Evolutionary conservation across 2,888 invertebrate genomes (phyloP).

Genomic region (Campoletis raptor): DNA sequence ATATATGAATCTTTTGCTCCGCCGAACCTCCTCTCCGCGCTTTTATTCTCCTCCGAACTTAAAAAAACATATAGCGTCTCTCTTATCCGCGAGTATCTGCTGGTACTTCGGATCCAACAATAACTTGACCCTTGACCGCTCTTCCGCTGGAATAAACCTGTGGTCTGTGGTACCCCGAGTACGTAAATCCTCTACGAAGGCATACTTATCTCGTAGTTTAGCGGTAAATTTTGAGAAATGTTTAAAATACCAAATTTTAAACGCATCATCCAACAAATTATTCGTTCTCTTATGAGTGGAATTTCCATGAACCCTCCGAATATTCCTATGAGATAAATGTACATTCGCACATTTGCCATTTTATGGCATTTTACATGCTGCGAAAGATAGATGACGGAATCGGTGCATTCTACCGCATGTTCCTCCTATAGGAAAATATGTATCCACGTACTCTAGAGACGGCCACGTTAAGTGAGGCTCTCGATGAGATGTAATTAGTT

Average conservation of each 20-base stretch:
- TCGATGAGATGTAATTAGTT: constrained; percentile 67
- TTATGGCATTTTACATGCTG: neutral
- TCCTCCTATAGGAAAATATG: neutral
- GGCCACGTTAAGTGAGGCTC: constrained; percentile 59
- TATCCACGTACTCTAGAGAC: neutral
- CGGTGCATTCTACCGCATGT: constrained; percentile 22
- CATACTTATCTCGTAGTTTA: neutral
- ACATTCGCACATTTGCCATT: neutral
- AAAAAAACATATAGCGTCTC: neutral
- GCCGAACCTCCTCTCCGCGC: neutral
- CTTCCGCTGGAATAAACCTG: neutral
- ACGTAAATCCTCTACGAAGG: neutral
- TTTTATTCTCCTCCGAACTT: neutral
- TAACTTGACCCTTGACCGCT: neutral
- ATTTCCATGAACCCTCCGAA: neutral
- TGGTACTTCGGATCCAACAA: neutral
- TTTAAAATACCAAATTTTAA: too few relatives aligned
- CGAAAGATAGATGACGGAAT: constrained; percentile 20
- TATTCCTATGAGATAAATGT: neutral
- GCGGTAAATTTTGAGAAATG: neutral
- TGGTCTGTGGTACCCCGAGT: too few relatives aligned
- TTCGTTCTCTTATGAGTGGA: neutral
- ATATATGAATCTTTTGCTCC: neutral
- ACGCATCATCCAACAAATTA: neutral
- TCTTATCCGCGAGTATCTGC: neutral